phyloP scores from a whole-genome alignment of 2,113 vertebrate species.

The Macquaria ambigua region DNA sequence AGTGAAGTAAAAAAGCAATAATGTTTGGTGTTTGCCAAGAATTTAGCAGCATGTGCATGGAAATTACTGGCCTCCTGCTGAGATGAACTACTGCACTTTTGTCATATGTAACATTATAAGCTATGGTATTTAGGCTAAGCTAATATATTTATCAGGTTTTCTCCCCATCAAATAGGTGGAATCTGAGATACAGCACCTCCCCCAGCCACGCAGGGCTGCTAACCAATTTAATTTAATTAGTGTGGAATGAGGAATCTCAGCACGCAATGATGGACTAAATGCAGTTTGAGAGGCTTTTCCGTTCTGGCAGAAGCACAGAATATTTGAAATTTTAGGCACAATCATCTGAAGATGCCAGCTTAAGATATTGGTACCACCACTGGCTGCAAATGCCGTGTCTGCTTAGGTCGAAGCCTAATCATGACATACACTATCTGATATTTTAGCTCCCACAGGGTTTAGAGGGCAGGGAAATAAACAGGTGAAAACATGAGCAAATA shows the following conservation, averaged over 20 bases:
- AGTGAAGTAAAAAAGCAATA: slow-evolving; percentile 33
- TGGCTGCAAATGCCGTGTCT: not conserved
- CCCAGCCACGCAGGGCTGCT: not conserved
- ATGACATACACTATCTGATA: not conserved
- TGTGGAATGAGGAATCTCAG: not conserved
- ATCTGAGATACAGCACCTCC: not conserved
- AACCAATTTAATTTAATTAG: slow-evolving; percentile 4
- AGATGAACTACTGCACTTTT: slow-evolving; percentile 31
- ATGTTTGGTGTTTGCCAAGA: slow-evolving; percentile 18
- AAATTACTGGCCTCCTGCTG: slow-evolving; percentile 19
- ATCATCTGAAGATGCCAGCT: not conserved
- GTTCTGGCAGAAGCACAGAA: not conserved
- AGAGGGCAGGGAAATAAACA: not conserved
- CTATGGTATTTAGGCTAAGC: not conserved
- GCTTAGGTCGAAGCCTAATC: not conserved
- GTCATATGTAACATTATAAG: slow-evolving; percentile 14
- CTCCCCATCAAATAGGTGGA: not conserved
- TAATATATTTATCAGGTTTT: not conserved
- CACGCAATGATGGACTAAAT: not conserved
- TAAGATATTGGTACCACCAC: not conserved
- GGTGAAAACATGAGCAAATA: not conserved
- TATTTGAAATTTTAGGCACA: not conserved
- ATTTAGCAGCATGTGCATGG: slow-evolving; percentile 6
- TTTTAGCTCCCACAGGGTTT: not conserved
- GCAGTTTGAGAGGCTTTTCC: not conserved